Conservation (phyloP, 2,797 vertebrate species). For the Vultur gryphus region DNA sequence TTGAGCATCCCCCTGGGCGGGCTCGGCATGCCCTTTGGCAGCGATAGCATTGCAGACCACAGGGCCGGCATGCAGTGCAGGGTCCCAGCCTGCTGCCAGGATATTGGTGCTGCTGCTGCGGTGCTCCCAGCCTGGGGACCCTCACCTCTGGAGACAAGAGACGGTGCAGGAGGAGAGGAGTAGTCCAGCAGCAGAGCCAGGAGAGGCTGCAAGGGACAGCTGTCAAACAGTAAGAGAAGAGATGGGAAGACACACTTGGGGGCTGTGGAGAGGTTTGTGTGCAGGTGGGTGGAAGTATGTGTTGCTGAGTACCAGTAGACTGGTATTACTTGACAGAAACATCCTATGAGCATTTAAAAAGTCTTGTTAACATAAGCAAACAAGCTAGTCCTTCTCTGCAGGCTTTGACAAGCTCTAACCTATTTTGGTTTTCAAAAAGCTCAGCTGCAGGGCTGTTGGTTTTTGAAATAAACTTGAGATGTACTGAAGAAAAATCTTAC, state of each 20-base stretch:
- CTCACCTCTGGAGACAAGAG: not conserved
- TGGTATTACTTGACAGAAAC: not conserved
- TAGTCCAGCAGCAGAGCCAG: not conserved
- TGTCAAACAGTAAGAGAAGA: not conserved
- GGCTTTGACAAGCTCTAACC: constrained; percentile 10
- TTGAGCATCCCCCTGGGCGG: not conserved
- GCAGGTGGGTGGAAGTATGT: not conserved
- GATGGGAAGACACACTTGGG: not conserved
- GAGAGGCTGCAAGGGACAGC: not conserved
- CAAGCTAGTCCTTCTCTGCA: not conserved
- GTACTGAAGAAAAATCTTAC: not conserved
- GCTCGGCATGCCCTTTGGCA: not conserved
- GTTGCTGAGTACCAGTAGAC: not conserved
- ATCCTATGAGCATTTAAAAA: constrained; percentile 11
- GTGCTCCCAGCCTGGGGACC: not conserved
- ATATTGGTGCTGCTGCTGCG: not conserved
- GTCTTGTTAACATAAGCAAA: constrained; percentile 5
- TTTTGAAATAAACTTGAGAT: not conserved
- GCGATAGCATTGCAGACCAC: not conserved
- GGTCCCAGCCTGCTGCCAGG: not conserved
- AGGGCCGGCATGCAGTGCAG: fast-evolving
- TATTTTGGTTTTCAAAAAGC: constrained; percentile 1
- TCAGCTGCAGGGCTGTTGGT: not conserved
- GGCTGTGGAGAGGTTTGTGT: not conserved
- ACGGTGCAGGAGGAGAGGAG: not conserved